Conservation (phyloP, 2,113 vertebrate species). For the Centropus bengalensis region DNA sequence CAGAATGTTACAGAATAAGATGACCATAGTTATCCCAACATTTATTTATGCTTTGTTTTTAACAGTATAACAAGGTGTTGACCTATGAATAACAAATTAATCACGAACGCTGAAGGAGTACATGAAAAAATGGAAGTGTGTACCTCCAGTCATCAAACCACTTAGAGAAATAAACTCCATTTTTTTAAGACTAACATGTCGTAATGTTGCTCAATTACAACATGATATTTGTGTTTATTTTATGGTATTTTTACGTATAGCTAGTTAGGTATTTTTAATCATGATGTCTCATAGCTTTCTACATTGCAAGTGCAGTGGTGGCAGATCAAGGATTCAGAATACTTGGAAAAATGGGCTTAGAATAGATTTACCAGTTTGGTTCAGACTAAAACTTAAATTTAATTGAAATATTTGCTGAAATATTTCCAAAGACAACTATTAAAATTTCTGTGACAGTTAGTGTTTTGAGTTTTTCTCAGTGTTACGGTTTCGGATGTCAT, state of each 20-base stretch:
- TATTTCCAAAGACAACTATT: not conserved
- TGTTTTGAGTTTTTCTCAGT: not conserved
- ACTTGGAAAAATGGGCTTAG: not conserved
- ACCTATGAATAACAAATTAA: not conserved
- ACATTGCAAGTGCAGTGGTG: not conserved
- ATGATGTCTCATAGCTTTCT: not conserved
- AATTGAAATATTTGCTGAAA: not conserved
- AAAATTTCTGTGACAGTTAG: not conserved
- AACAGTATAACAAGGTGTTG: not conserved
- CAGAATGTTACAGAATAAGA: not conserved
- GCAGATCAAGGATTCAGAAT: not conserved
- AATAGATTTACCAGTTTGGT: not conserved
- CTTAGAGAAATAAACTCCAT: not conserved
- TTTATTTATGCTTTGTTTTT: not conserved
- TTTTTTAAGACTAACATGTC: not conserved
- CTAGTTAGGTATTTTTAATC: not conserved
- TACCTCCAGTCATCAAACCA: not conserved
- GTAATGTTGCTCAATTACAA: not conserved
- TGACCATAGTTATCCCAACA: not conserved
- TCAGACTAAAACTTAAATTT: not conserved
- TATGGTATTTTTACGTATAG: not conserved
- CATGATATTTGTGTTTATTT: not conserved
- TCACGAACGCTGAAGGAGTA: not conserved
- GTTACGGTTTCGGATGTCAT: not conserved
- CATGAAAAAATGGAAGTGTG: not conserved